These are phyloP conservation scores for Ornithoptera priamus DNA, from an alignment of 2,888 invertebrate species.

Conservation along the genomic window DNA sequence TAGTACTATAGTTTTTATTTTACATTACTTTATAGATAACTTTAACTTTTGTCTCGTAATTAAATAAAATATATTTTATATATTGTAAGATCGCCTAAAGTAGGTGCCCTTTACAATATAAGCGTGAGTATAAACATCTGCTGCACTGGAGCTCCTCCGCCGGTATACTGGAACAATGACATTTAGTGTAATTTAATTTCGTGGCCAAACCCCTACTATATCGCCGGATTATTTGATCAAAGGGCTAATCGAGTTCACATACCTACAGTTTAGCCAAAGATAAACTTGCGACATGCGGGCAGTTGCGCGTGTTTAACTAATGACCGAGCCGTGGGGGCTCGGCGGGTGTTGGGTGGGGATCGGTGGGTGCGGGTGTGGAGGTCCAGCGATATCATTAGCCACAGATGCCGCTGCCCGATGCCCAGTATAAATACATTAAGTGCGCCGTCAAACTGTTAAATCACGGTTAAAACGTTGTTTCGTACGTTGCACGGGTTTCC, in stretches of 20 bases:
- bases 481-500: conserved; percentile 39
- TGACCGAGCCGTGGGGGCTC: conserved; percentile 74
- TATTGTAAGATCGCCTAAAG: not conserved
- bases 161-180: conserved; percentile 62
- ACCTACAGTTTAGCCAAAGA: conserved; percentile 77
- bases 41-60: not conserved
- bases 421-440: conserved; percentile 78
- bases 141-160: conserved; percentile 23
- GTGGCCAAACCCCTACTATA: conserved; percentile 69
- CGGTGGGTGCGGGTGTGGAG: conserved; percentile 38
- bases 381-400: conserved; percentile 78
- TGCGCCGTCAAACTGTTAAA: conserved; percentile 76
- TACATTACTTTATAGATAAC: too few species aligned
- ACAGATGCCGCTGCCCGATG: conserved; percentile 75
- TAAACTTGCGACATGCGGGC: conserved; percentile 80
- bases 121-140: conserved; percentile 5
- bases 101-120: not conserved
- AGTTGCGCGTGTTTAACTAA: conserved; percentile 79
- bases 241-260: conserved; percentile 79
- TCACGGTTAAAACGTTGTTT: conserved; percentile 59
- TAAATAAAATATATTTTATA: not conserved
- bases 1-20: too few species aligned
- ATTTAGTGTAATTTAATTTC: conserved; percentile 76
- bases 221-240: conserved; percentile 78
- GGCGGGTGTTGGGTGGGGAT: conserved; percentile 33